Base-by-base conservation (phyloP, 2,888 invertebrate species). In the Imbricaverruca yamaguchii region DNA sequence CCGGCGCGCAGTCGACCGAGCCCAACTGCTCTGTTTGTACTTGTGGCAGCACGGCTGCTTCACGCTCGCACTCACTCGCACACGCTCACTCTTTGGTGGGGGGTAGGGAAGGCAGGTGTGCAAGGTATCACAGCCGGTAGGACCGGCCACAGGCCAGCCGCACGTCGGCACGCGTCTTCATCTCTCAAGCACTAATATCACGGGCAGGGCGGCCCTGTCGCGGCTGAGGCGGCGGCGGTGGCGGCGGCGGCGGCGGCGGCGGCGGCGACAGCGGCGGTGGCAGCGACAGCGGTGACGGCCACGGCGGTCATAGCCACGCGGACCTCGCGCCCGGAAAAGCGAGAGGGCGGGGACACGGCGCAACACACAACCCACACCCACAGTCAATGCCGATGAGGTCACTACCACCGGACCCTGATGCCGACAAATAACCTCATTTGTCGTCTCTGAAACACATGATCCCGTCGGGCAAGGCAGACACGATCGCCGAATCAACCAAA, bases 171-270 rank as follows among this genome's bases (percentile, higher is more conserved):
- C 53, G 53, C 74, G 74, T 55, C 65, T 6, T 55, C 65, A 3
- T 74, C 53, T 6, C 74, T 74, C 39, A 69, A 25, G 15, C 69
- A 15, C 53, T 74, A 74, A 74, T 74, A 74, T 74, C 74, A 74
- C 74, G 55, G n/a, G 9, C 11, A 39, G 74, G 74, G 55, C 0
- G 39, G 39, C 39, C 39, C 39, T 39, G 2, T 39, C 39, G 39
- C 39, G 39, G 67, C 67, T 25, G 67, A 53, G 74, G 74, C 74
- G 55, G 74, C 74, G 74, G 21, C 55, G 18, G 74, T 21, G 9
- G 21, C 15, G 11, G 67, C 67, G 67, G 67, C 74, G 74, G 74
- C 74, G 55, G 74, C 74, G 74, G 21, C 55, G 18, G 74, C 53
- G 9, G 21, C 15, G 11, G 74, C 53, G n/a, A 21, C 1, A 4